Conservation (phyloP, 2,888 invertebrate genomes). For the Nomada ferruginata region DNA sequence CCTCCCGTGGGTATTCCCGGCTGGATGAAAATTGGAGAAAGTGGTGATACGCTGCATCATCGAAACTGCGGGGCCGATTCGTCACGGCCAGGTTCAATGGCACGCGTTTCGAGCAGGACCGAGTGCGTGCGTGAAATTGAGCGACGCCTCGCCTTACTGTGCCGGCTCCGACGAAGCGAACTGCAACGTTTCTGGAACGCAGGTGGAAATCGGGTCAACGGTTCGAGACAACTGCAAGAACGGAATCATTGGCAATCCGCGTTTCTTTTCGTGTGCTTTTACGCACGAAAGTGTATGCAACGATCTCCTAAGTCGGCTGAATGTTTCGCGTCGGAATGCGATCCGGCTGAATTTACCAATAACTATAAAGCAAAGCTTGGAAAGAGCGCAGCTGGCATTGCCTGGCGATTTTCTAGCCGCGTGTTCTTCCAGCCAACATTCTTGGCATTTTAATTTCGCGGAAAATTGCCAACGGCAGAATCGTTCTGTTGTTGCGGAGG, state of each 20-base stretch:
- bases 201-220: slow-evolving; percentile 38
- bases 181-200: slow-evolving; percentile 4
- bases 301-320: too few species aligned
- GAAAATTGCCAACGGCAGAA: background rate
- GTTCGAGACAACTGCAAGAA: background rate
- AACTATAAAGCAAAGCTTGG: background rate
- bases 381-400: background rate
- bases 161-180: background rate
- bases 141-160: background rate
- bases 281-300: too few species aligned
- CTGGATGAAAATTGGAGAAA: slow-evolving; percentile 31
- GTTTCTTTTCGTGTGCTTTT: background rate
- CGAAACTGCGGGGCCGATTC: background rate
- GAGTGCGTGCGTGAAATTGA: background rate
- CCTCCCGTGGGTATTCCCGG: background rate
- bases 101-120: slow-evolving; percentile 13
- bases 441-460: slow-evolving; percentile 11
- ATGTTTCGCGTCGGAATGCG: background rate
- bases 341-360: background rate
- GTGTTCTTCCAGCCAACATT: background rate
- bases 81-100: slow-evolving; percentile 22
- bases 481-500: background rate
- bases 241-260: background rate
- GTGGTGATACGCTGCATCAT: background rate
- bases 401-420: background rate